Evolutionary conservation across 2,113 vertebrate genomes (phyloP), one percentile per base, ranked within the genome.

Genomic region (Ancistrus triradiatus): DNA sequence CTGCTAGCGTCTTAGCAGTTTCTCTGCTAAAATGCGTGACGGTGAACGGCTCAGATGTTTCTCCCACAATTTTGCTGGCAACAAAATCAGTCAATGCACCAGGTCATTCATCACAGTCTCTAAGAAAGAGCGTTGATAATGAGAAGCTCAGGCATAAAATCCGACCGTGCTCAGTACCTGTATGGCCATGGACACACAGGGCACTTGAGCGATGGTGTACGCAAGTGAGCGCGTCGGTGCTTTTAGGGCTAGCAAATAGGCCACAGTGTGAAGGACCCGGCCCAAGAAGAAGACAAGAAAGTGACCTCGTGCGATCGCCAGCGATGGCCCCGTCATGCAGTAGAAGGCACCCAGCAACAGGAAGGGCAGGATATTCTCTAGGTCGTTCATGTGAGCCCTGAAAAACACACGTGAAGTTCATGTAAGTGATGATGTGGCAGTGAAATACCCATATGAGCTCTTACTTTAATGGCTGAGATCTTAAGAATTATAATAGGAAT

Each of bases 301-400:
- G 74, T 99, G 96, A 10, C 87, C 63, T 65, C 86, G 86, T 49
- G 96, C 96, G n/a, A 89, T 60, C 0, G 69, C 0, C 0, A 86
- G 83, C 0, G 78, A 80, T 2, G 96, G 95, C 9, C 86, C 85
- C 2, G 86, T 89, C 80, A 95, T 66, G 37, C 88, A 91, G 81
- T 98, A 99, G 78, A 95, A 10, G 0, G 95, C 83, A 1, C 95
- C 95, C 0, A 98, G 82, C 79, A 99, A 98, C 27, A 99, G 86
- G 83, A 99, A 99, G 1, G 96, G 94, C 2, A 90, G 84, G 77
- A 99, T 96, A 84, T 90, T 98, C 81, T 99, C 95, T 87, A 97
- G 82, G 81, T 95, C 96, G 0, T 99, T 99, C 1, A 51, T 43
- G 57, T 99, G 95, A 56, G 92, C 92, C 57, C 96, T 98, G 71